These are phyloP conservation scores for Puntigrus tetrazona DNA, from an alignment of 2,113 vertebrate species.

Conservation along the genomic window DNA sequence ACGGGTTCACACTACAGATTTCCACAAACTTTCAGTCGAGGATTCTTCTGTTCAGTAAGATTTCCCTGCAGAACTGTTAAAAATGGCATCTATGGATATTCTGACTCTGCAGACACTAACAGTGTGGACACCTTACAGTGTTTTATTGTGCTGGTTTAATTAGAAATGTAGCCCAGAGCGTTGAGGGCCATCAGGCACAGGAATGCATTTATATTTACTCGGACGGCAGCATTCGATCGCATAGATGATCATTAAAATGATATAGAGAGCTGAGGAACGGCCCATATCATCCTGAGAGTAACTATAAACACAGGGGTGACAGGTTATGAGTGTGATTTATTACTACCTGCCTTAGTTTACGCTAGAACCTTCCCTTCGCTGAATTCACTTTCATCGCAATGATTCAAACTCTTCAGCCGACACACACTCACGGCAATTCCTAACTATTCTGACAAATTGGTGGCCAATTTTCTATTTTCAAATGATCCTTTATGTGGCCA, in stretches of 20 bases:
- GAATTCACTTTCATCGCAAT: not conserved
- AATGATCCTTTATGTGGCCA: no score
- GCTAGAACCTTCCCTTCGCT: not conserved
- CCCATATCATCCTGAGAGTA: constrained; percentile 26
- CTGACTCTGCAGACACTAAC: constrained; percentile 11
- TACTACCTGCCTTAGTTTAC: constrained; percentile 1
- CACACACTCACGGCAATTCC: not conserved
- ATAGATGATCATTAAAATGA: constrained; percentile 38
- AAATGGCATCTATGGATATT: constrained; percentile 24
- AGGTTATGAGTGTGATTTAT: constrained; percentile 34
- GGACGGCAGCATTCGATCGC: not conserved
- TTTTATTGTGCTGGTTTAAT: constrained; percentile 45
- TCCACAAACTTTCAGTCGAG: constrained; percentile 4
- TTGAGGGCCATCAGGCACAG: constrained; percentile 9
- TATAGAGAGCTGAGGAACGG: constrained; percentile 20
- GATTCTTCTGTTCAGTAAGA: constrained; percentile 15
- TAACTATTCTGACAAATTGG: not conserved
- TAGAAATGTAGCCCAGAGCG: constrained; percentile 26
- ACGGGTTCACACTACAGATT: constrained; percentile 46
- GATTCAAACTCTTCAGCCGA: not conserved
- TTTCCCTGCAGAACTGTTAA: constrained; percentile 5
- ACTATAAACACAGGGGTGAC: constrained; percentile 30
- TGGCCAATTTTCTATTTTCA: no score
- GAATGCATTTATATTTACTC: constrained; percentile 29
- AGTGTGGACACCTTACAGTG: constrained; percentile 6